phyloP scores from a whole-genome alignment of 1,140 invertebrate genomes.

The Drosophila baimaii region DNA sequence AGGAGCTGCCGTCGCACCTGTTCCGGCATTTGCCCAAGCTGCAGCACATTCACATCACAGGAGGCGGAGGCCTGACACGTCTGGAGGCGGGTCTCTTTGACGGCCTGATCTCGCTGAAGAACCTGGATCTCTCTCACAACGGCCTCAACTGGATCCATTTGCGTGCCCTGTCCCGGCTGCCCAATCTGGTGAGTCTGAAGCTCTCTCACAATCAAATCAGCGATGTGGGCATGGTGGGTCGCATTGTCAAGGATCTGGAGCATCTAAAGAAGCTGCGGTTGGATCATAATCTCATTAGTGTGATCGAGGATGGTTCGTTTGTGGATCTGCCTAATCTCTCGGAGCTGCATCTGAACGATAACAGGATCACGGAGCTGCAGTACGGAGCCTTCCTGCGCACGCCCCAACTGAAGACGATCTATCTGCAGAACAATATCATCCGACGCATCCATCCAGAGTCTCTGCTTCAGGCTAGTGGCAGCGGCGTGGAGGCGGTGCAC shows the following conservation, averaged over 20 bases:
- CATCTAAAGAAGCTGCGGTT: constrained; percentile 88
- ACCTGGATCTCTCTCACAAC: constrained; percentile 91
- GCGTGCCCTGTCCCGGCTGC: constrained; percentile 89
- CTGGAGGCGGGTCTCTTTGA: constrained; percentile 90
- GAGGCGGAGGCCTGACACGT: constrained; percentile 87
- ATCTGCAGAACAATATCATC: constrained; percentile 92
- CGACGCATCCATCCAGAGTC: constrained; percentile 91
- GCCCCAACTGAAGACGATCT: constrained; percentile 89
- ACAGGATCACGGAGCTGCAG: constrained; percentile 90
- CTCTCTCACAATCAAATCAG: constrained; percentile 89
- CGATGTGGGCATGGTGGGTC: constrained; percentile 91
- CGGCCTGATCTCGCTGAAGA: constrained; percentile 89
- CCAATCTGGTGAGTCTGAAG: constrained; percentile 89
- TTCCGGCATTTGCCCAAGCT: constrained; percentile 90
- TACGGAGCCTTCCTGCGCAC: constrained; percentile 92
- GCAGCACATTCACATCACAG: constrained; percentile 90
- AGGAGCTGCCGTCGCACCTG: constrained; percentile 89
- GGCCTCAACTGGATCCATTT: constrained; percentile 92
- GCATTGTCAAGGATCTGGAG: constrained; percentile 90
- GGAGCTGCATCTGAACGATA: constrained; percentile 89
- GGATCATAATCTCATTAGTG: constrained; percentile 89
- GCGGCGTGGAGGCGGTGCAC: constrained; percentile 90
- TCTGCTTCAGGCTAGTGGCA: constrained; percentile 89
- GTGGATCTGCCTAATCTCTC: constrained; percentile 90
- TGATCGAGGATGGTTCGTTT: constrained; percentile 90